These are phyloP conservation scores for Eumerus sabulonum DNA, from an alignment of 2,888 invertebrate species.

Conservation along the genomic window DNA sequence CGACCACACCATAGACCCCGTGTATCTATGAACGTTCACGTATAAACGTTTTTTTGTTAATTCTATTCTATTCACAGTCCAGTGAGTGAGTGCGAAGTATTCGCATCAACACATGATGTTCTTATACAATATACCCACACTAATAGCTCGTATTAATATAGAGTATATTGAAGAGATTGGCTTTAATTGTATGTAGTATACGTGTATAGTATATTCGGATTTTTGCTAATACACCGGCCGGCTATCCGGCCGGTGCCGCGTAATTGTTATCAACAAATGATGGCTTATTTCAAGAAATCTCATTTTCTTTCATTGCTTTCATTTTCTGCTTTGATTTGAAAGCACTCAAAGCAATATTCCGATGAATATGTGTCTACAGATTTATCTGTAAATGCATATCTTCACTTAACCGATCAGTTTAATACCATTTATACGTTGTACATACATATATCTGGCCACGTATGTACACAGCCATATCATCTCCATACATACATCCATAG, in stretches of 20 bases:
- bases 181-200: conserved; percentile 30
- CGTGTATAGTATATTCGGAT: conserved; percentile 9
- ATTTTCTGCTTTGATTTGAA: too few species aligned
- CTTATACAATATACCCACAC: neutral
- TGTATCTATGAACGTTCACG: conserved; percentile 32
- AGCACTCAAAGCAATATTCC: too few species aligned
- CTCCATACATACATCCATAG: conserved; percentile 2
- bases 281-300: conserved; percentile 10
- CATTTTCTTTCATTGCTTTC: neutral
- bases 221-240: conserved; percentile 15
- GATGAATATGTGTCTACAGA: too few species aligned
- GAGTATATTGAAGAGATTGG: too few species aligned
- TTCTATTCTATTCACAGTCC: conserved; percentile 42
- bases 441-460: conserved; percentile 1
- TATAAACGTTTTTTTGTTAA: conserved; percentile 36
- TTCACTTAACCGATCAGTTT: too few species aligned
- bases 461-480: conserved; percentile 3
- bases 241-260: conserved; percentile 3
- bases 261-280: conserved; percentile 24
- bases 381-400: too few species aligned
- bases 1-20: conserved; percentile 38
- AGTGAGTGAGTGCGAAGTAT: conserved; percentile 26
- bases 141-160: conserved; percentile 15
- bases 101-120: conserved; percentile 32
- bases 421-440: too few species aligned